These are phyloP conservation scores for Taenioides sp. DNA, from an alignment of 2,797 vertebrate genomes.

Conservation along the genomic window DNA sequence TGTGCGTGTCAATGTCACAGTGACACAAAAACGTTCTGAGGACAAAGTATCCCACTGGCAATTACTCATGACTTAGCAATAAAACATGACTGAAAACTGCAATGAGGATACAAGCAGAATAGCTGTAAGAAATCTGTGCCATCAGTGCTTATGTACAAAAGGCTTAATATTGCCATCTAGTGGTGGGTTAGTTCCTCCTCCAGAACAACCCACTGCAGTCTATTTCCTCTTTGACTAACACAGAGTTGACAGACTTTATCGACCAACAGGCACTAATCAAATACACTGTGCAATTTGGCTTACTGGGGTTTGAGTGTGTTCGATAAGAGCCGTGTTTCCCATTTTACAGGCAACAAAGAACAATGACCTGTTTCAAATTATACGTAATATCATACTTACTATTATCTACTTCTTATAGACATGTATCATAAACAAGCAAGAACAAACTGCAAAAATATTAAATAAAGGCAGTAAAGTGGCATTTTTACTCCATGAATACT, in stretches of 20 bases:
- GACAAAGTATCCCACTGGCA: conserved; percentile 20
- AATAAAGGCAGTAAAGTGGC: neutral
- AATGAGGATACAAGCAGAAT: neutral
- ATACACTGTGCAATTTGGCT: conserved; percentile 53
- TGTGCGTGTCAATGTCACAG: conserved; percentile 32
- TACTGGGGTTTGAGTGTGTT: conserved; percentile 44
- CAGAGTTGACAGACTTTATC: conserved; percentile 56
- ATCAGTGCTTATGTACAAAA: neutral
- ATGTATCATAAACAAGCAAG: no score
- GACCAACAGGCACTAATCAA: conserved; percentile 36
- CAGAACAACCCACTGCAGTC: neutral
- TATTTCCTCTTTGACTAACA: conserved; percentile 26
- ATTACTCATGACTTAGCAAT: conserved; percentile 17
- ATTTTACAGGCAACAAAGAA: no score
- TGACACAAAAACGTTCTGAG: conserved; percentile 35
- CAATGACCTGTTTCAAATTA: no score
- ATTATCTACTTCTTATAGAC: no score
- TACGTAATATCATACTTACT: no score
- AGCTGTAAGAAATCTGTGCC: conserved; percentile 3
- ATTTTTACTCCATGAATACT: neutral
- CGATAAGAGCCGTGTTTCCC: conserved; percentile 55
- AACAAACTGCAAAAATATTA: no score
- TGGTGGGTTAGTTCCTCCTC: conserved; percentile 49
- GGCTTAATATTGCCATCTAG: conserved; percentile 69
- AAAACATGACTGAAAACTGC: conserved; percentile 7